A percentile compares a stretch with the other conserved stretches of the same genome.
These are phyloP conservation scores for Bombus difficillimus DNA, from an alignment of 1,140 invertebrate species.

Conservation along the genomic window DNA sequence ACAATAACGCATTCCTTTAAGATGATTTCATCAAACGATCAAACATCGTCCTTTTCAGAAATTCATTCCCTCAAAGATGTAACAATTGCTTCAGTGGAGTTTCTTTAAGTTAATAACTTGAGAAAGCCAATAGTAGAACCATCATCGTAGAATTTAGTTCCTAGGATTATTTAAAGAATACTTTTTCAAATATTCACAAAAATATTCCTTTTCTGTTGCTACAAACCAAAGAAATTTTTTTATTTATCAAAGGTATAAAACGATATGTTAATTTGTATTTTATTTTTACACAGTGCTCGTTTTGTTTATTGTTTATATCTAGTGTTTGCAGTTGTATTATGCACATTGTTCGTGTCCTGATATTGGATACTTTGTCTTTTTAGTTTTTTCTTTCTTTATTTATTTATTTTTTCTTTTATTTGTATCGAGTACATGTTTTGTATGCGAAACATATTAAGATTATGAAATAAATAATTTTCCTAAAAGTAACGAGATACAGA, in stretches of 20 bases:
- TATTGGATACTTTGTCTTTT: neutral
- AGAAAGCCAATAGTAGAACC: neutral
- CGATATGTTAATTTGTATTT: neutral
- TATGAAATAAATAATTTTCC: constrained; percentile 23
- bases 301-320: neutral
- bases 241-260: neutral
- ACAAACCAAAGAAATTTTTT: neutral
- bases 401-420: constrained; percentile 9
- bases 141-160: neutral
- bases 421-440: neutral
- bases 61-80: neutral
- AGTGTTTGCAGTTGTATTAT: neutral
- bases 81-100: neutral
- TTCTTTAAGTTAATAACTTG: neutral
- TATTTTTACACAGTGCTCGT: neutral
- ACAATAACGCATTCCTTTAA: neutral
- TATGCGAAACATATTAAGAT: neutral
- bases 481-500: neutral
- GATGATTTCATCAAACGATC: neutral
- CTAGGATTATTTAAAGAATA: neutral
- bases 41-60: neutral
- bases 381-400: constrained; percentile 30
- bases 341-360: neutral
- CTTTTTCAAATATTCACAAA: neutral
- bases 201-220: neutral